These are phyloP conservation scores for Pagrus major DNA, from an alignment of 2,113 vertebrate genomes.

Conservation along the genomic window DNA sequence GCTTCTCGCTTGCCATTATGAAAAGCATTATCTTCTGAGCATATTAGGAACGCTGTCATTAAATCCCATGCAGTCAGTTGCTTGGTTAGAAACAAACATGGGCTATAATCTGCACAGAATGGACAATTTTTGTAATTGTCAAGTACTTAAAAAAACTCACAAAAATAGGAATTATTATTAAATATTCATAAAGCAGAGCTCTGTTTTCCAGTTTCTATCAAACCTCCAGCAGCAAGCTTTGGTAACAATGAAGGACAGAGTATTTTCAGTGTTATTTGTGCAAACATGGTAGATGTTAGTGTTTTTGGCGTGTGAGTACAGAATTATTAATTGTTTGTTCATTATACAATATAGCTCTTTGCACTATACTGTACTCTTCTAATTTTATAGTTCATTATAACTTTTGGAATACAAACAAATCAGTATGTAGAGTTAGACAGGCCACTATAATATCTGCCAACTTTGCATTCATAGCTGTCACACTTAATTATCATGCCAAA, in stretches of 20 bases:
- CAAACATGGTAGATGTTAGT: neutral
- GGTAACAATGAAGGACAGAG: slow-evolving; percentile 1
- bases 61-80: slow-evolving; percentile 62
- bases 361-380: slow-evolving; percentile 8
- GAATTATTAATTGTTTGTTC: neutral
- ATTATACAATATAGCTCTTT: slow-evolving; percentile 9
- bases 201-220: slow-evolving; percentile 20
- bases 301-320: neutral
- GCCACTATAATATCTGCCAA: slow-evolving; percentile 77
- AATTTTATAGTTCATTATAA: slow-evolving; percentile 56
- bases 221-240: neutral
- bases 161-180: slow-evolving; percentile 44
- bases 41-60: slow-evolving; percentile 62
- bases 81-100: slow-evolving; percentile 53
- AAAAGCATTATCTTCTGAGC: slow-evolving; percentile 58
- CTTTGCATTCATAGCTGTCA: slow-evolving; percentile 78
- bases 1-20: slow-evolving; percentile 50
- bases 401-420: slow-evolving; percentile 73
- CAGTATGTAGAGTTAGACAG: slow-evolving; percentile 70
- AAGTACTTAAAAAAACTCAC: slow-evolving; percentile 22
- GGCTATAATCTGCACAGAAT: slow-evolving; percentile 57
- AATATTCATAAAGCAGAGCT: slow-evolving; percentile 43
- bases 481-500: slow-evolving; percentile 80
- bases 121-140: slow-evolving; percentile 44
- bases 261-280: neutral